Conservation (phyloP, 2,888 invertebrate genomes). For the Platynereis dumerilii region DNA sequence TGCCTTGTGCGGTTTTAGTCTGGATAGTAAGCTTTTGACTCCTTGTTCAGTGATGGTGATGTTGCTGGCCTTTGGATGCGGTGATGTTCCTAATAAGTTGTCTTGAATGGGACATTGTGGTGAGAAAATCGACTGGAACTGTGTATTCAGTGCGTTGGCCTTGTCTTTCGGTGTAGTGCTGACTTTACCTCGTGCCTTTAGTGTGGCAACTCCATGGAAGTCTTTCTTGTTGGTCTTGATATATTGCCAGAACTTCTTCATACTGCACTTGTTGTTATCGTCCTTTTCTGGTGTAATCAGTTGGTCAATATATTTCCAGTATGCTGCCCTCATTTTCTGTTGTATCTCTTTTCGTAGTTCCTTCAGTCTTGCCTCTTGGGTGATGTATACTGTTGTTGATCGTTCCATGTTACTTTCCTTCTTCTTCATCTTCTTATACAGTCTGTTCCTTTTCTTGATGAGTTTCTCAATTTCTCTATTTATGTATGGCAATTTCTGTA, state of each 20-base stretch:
- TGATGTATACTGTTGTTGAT: neutral
- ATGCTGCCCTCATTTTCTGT: neutral
- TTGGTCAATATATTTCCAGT: neutral
- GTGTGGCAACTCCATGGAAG: neutral
- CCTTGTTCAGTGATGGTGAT: neutral
- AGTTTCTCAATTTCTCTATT: neutral
- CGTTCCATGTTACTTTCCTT: neutral
- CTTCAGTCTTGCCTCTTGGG: neutral
- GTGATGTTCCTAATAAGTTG: too few species aligned
- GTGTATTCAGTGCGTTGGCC: neutral
- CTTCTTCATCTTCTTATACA: neutral
- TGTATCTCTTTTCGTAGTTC: neutral
- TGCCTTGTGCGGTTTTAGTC: neutral
- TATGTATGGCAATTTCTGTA: neutral
- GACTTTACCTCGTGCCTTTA: neutral
- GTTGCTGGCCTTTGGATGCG: neutral
- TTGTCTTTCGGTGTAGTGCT: neutral
- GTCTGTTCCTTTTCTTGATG: neutral
- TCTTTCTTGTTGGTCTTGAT: too few species aligned
- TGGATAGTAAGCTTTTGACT: neutral
- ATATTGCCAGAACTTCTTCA: neutral
- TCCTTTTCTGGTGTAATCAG: neutral
- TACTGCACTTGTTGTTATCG: neutral
- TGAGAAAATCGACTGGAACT: neutral
- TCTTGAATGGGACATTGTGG: neutral